These are phyloP conservation scores for Antechinus stuartii DNA, from an alignment of 2,113 vertebrate species.

Conservation along the genomic window DNA sequence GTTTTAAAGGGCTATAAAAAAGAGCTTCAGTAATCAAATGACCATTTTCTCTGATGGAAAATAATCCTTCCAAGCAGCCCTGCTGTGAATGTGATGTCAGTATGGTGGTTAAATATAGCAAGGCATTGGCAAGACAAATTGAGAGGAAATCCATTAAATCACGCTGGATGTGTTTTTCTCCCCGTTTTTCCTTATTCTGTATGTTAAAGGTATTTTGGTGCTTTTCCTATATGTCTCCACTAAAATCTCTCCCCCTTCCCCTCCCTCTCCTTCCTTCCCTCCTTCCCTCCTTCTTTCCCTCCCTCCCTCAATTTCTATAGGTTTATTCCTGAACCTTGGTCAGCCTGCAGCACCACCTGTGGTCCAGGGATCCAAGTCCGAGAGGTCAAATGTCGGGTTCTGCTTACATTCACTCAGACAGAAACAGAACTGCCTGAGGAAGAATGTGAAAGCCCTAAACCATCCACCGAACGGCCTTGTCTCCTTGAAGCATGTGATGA, in stretches of 20 bases:
- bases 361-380: constrained; percentile 89
- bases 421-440: constrained; percentile 93
- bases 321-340: constrained; percentile 93
- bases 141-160: not conserved
- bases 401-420: constrained; percentile 90
- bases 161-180: not conserved
- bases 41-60: not conserved
- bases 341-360: constrained; percentile 91
- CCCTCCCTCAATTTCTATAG: constrained; percentile 77
- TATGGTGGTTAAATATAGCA: not conserved
- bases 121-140: not conserved
- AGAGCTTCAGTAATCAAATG: not conserved
- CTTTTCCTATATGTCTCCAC: not conserved
- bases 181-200: not conserved
- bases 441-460: constrained; percentile 88
- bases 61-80: not conserved
- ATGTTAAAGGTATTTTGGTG: fast-evolving
- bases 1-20: not conserved
- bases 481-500: constrained; percentile 83
- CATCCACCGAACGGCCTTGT: constrained; percentile 84
- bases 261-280: not conserved
- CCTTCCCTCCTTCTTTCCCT: fast-evolving
- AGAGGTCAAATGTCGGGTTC: constrained; percentile 89
- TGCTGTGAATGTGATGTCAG: not conserved
- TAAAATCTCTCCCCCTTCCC: not conserved